phyloP scores from a whole-genome alignment of 2,797 vertebrate genomes.

The Malurus splendens region DNA sequence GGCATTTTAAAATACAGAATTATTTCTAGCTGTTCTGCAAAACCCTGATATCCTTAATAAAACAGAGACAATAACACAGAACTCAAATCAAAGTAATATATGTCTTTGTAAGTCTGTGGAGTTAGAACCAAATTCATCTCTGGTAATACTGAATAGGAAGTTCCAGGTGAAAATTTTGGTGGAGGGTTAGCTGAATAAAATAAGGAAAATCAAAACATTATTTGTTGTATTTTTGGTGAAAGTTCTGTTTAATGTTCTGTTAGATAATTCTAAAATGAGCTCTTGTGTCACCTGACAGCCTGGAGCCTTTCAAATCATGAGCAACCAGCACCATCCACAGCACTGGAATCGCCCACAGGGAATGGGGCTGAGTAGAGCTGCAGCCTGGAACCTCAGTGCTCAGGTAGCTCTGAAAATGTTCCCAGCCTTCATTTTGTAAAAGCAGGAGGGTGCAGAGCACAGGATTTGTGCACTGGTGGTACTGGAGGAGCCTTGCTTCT shows the following conservation, averaged over 20 bases:
- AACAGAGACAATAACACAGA: background rate
- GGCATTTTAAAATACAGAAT: background rate
- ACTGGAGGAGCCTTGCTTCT: background rate
- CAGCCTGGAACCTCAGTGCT: background rate
- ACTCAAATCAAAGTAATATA: conserved; percentile 19
- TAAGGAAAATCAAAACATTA: background rate
- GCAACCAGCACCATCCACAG: conserved; percentile 25
- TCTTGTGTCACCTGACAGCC: conserved; percentile 13
- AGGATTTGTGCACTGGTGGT: background rate
- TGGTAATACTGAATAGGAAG: background rate
- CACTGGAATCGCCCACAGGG: background rate
- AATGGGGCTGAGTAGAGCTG: conserved; percentile 18
- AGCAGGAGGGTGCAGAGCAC: background rate
- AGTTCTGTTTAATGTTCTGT: background rate
- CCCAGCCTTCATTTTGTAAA: background rate
- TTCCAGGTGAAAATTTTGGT: background rate
- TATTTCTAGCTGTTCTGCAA: background rate
- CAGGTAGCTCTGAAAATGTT: conserved; percentile 12
- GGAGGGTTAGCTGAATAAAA: background rate
- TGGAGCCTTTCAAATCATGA: background rate
- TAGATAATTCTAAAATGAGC: background rate
- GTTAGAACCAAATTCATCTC: background rate
- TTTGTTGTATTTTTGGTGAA: background rate
- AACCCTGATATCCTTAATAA: background rate
- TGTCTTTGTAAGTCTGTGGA: background rate